A percentile compares a stretch with the other conserved stretches of the same genome.
phyloP scores from a whole-genome alignment of 1,140 invertebrate species.

The Pygmarrhopalites habei region DNA sequence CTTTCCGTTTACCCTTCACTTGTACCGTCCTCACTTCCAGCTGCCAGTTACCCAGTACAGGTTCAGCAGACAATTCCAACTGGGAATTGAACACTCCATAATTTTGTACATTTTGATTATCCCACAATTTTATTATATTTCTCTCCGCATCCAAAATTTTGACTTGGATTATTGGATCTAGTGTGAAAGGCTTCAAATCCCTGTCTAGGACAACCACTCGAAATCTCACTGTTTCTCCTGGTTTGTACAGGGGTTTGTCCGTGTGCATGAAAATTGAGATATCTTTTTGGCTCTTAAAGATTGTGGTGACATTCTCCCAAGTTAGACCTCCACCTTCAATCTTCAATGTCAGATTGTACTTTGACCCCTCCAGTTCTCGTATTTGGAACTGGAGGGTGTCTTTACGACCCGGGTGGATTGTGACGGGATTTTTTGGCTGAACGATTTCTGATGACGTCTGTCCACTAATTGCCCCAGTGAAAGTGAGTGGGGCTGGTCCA shows the following conservation, averaged over 20 bases:
- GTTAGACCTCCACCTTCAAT: conserved; percentile 66
- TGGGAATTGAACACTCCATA: conserved; percentile 73
- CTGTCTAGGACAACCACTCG: conserved; percentile 72
- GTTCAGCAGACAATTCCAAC: conserved; percentile 68
- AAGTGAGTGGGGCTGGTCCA: background rate
- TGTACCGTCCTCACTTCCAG: conserved; percentile 52
- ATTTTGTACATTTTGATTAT: conserved; percentile 56
- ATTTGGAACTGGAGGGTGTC: conserved; percentile 48
- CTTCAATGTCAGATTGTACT: conserved; percentile 63
- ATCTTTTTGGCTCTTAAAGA: conserved; percentile 65
- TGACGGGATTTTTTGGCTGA: background rate
- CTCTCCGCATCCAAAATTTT: conserved; percentile 60
- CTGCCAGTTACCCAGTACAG: conserved; percentile 82
- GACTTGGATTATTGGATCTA: conserved; percentile 54
- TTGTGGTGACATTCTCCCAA: conserved; percentile 53
- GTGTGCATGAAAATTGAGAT: conserved; percentile 87
- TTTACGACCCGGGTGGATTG: background rate
- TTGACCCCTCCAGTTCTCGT: conserved; percentile 58
- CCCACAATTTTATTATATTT: conserved; percentile 73
- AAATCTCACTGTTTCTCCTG: conserved; percentile 72
- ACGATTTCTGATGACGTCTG: too few species aligned
- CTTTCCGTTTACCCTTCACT: conserved; percentile 52
- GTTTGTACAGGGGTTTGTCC: conserved; percentile 87
- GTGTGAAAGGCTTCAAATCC: conserved; percentile 58
- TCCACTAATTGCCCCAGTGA: background rate